Base-by-base conservation (phyloP, 2,797 vertebrate genomes). In the Tinamus major region DNA sequence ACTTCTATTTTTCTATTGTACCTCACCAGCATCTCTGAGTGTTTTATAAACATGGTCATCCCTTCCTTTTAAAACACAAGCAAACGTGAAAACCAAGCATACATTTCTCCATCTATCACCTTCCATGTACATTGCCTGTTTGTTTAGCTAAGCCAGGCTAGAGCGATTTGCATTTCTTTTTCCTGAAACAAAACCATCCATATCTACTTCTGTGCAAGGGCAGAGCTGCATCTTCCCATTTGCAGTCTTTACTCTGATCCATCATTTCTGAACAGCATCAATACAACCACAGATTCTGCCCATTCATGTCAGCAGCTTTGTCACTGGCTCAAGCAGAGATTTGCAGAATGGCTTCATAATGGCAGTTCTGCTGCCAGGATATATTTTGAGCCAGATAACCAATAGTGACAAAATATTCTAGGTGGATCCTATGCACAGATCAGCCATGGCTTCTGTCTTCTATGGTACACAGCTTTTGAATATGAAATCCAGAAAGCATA, bases 61-160 rank as follows among this genome's bases (percentile, higher is more conserved):
- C 42, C 24, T 77, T 81, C 39, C 33, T 86, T 86, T 88, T 65
- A 70, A 89, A 93, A 26, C 6, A 35, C 4, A 12, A 49, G 63
- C n/a, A 65, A 15, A 76, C 74, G 69, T 31, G 35, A 90, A 89
- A 90, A 62, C 20, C 31, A 53, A 49, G 21, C 56, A 71, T 1
- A 3, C 4, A 15, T 64, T 77, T 92, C 27, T 86, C 71, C 42
- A 53, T 41, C 62, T 75, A 35, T 37, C 33, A 64, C n/a, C 12
- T 81, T 49, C 14, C 0, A 1, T 21, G 23, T 4, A 7, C 2
- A 1, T n/a, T 67, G 13, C 21, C 70, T 12, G 9, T 3, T 87
- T 79, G 39, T 88, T 69, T 35, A 75, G 33, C 27, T 8, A 82
- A 78, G n/a, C 7, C 64, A 69, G 29, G 11, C 3, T 48, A 83